These are phyloP conservation scores for Eulemur mongoz DNA, from an alignment of 2,797 vertebrate species.

Conservation along the genomic window DNA sequence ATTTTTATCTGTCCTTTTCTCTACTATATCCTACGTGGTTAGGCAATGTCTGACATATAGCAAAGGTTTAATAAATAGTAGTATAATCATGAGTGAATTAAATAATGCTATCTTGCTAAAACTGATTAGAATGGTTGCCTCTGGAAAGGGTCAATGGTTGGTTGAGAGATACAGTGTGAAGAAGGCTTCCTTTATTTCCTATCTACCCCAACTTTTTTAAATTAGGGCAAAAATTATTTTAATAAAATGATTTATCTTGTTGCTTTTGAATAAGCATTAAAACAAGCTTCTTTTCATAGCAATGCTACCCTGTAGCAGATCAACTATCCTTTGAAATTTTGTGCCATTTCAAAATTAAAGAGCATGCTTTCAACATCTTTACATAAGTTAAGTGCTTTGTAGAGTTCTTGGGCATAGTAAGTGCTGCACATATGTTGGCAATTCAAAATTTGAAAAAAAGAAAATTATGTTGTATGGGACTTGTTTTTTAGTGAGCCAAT, in stretches of 20 bases:
- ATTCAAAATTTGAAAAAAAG: neutral
- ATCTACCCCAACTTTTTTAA: neutral
- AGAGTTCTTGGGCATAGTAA: neutral
- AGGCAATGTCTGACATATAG: neutral
- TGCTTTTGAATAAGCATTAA: conserved; percentile 17
- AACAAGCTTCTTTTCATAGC: neutral
- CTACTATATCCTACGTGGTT: neutral
- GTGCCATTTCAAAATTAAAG: neutral
- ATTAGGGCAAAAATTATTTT: neutral
- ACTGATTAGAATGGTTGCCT: neutral
- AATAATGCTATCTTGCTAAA: neutral
- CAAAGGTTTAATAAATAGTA: neutral
- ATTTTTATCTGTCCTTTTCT: neutral
- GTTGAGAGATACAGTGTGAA: neutral
- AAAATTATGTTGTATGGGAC: neutral
- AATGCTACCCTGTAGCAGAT: neutral
- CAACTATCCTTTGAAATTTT: neutral
- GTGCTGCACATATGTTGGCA: neutral
- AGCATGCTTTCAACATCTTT: neutral
- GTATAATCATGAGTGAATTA: neutral
- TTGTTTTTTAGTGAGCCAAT: conserved; percentile 1
- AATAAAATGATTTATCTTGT: neutral
- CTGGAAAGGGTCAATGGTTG: neutral
- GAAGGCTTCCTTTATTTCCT: neutral
- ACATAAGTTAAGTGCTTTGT: neutral